Percentiles rank a stretch among this genome's conserved stretches.
Conservation (phyloP, 1,140 invertebrate genomes). For the Latrodectus geometricus region DNA sequence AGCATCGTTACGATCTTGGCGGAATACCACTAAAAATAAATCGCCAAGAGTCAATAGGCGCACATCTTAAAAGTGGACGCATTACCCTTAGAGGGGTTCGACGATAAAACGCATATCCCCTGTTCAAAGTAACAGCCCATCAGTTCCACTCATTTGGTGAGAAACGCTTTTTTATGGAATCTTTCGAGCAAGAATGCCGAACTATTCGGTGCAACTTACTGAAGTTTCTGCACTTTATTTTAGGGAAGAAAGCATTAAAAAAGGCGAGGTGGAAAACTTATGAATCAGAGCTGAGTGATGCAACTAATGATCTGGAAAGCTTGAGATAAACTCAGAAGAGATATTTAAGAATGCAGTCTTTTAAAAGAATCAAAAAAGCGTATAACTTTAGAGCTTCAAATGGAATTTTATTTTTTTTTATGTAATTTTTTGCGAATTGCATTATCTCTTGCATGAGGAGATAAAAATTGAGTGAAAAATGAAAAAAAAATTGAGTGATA, state of each 20-base stretch:
- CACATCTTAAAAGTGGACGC: conserved; percentile 28
- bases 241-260: conserved; percentile 27
- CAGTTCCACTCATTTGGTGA: conserved; percentile 56
- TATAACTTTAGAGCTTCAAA: neutral
- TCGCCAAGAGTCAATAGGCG: conserved; percentile 1
- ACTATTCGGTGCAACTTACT: neutral
- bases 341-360: conserved; percentile 36
- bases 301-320: conserved; percentile 47
- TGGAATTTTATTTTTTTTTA: neutral
- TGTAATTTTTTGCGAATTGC: neutral
- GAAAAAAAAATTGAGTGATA: too few species aligned
- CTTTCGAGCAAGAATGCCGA: neutral
- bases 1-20: conserved; percentile 45
- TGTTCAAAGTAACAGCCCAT: conserved; percentile 44
- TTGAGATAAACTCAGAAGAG: conserved; percentile 38
- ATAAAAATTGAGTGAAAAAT: neutral
- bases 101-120: conserved; percentile 47
- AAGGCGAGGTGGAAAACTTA: conserved; percentile 24
- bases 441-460: neutral
- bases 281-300: conserved; percentile 53
- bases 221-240: conserved; percentile 38
- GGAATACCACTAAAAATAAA: conserved; percentile 47
- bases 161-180: conserved; percentile 50
- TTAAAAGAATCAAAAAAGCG: neutral
- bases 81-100: conserved; percentile 20